phyloP scores from a whole-genome alignment of 2,113 vertebrate species.

The Peromyscus californicus region DNA sequence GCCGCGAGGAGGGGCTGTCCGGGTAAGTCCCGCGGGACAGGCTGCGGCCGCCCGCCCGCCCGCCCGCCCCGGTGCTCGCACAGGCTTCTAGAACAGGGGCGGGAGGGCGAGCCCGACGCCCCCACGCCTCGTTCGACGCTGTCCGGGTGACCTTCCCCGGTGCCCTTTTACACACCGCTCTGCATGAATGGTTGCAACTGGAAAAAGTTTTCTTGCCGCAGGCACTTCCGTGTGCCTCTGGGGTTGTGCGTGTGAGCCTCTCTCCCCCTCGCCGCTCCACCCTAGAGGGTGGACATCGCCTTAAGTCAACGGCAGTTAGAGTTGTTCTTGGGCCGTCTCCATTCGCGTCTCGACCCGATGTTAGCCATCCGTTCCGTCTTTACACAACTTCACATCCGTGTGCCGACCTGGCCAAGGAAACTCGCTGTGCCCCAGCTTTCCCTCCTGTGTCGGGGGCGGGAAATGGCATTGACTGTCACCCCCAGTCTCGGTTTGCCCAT shows the following conservation, averaged over 20 bases:
- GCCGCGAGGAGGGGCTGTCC: neutral
- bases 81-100: too few species aligned
- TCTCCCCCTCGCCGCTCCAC: rapidly evolving
- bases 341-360: neutral
- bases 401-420: neutral
- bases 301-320: neutral
- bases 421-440: neutral
- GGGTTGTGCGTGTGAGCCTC: neutral
- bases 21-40: slow-evolving; percentile 69
- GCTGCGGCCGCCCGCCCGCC: neutral
- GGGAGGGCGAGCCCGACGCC: neutral
- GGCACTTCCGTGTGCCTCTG: neutral
- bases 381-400: neutral
- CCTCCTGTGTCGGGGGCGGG: neutral
- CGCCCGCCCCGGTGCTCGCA: too few species aligned
- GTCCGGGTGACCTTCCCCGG: neutral
- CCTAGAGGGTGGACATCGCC: neutral
- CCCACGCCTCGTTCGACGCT: neutral
- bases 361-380: neutral
- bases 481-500: neutral
- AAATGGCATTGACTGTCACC: neutral
- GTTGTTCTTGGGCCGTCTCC: neutral
- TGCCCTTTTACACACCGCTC: too few species aligned
- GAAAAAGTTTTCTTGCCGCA: neutral
- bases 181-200: neutral